Percentiles rank a stretch among this genome's conserved stretches.
Conservation (phyloP, 2,888 invertebrate species). For the Acleris laterana region DNA sequence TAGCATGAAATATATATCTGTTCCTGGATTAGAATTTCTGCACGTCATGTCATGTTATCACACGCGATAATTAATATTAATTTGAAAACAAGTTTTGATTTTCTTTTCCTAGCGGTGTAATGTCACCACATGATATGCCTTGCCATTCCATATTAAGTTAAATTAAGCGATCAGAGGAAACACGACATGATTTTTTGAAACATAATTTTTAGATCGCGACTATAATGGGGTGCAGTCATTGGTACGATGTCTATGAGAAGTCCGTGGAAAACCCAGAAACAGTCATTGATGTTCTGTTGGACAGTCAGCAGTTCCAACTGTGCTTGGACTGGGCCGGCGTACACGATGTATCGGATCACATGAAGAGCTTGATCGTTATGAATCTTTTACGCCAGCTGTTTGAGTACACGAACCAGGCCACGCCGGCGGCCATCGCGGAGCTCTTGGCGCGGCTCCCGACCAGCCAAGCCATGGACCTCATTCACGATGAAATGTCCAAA, state of each 20-base stretch:
- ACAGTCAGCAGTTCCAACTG: slow-evolving; percentile 85
- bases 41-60: neutral
- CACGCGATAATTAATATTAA: neutral
- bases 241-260: slow-evolving; percentile 85
- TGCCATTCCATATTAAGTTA: no score
- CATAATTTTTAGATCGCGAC: slow-evolving; percentile 77
- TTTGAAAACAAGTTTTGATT: neutral
- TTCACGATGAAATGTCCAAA: slow-evolving; percentile 86
- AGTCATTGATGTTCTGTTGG: slow-evolving; percentile 82
- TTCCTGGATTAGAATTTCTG: neutral
- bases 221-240: slow-evolving; percentile 82
- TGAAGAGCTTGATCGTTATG: slow-evolving; percentile 80
- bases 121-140: no score
- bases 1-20: no score
- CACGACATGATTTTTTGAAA: neutral
- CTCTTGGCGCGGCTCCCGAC: slow-evolving; percentile 85
- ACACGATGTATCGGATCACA: slow-evolving; percentile 83
- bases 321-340: slow-evolving; percentile 89
- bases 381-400: slow-evolving; percentile 84
- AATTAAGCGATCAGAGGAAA: neutral
- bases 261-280: slow-evolving; percentile 81
- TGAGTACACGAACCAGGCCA: slow-evolving; percentile 76
- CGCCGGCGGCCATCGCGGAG: slow-evolving; percentile 73
- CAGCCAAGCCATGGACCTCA: slow-evolving; percentile 84
- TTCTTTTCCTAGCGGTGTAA: no score